Conservation (phyloP, 2,113 vertebrate genomes). For the Nyctibius bracteatus region DNA sequence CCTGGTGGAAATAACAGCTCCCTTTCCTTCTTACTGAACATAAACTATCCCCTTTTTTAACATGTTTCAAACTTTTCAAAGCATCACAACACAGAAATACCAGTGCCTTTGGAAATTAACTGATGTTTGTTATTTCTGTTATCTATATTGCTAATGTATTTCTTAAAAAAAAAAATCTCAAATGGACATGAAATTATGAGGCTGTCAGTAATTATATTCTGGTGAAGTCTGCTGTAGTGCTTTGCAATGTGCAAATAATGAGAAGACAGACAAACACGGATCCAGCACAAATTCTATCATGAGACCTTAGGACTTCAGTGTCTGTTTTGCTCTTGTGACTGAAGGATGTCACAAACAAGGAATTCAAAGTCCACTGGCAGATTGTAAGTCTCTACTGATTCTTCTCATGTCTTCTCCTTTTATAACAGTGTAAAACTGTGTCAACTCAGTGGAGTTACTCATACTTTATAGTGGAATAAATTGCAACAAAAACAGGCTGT, state of each 20-base stretch:
- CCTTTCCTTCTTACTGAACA: not conserved
- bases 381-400: not conserved
- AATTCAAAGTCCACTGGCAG: slow-evolving; percentile 17
- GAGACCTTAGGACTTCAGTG: not conserved
- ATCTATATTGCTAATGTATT: not conserved
- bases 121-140: not conserved
- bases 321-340: slow-evolving; percentile 20
- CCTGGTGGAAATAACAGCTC: not conserved
- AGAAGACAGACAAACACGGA: not conserved
- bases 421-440: not conserved
- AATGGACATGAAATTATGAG: not conserved
- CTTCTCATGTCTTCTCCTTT: not conserved
- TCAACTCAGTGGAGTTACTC: not conserved
- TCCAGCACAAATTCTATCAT: not conserved
- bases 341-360: not conserved
- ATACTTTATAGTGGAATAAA: not conserved
- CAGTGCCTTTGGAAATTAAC: not conserved
- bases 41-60: not conserved
- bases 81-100: not conserved
- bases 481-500: not conserved
- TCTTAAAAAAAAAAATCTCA: not conserved
- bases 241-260: not conserved
- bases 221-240: not conserved
- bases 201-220: not conserved
- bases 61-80: not conserved